Evolutionary conservation across 2,113 vertebrate species (phyloP).

Genomic region (Meleagris gallopavo): DNA sequence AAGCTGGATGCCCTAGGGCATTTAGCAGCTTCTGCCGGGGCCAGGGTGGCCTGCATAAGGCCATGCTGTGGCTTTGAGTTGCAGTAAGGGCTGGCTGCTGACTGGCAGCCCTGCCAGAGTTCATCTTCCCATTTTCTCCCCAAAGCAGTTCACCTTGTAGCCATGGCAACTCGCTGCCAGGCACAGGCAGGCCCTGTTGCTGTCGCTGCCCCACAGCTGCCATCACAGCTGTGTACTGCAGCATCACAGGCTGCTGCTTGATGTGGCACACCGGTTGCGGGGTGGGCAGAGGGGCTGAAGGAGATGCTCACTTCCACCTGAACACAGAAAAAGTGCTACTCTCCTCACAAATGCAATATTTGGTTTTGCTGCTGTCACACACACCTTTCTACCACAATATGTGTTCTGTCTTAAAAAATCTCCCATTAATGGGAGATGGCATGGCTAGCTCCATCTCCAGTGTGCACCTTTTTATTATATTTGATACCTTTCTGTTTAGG

Average conservation of each 20-base stretch:
- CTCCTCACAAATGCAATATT: neutral
- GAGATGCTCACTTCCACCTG: neutral
- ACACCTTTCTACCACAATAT: neutral
- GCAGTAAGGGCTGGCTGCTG: conserved; percentile 31
- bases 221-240: neutral
- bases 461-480: rapidly evolving
- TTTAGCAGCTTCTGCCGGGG: neutral
- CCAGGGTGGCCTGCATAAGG: neutral
- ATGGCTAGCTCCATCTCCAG: rapidly evolving
- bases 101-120: conserved; percentile 56
- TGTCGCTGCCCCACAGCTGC: conserved; percentile 6
- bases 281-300: neutral
- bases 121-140: conserved; percentile 51
- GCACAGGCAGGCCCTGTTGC: neutral
- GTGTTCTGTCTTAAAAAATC: neutral
- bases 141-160: conserved; percentile 71
- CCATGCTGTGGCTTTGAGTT: neutral
- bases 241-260: neutral
- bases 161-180: conserved; percentile 72
- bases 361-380: neutral
- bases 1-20: neutral
- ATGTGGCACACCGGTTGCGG: neutral
- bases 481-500: rapidly evolving
- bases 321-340: neutral
- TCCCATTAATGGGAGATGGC: neutral